Conservation (phyloP, 2,888 invertebrate species). For the Tenodera sinensis region DNA sequence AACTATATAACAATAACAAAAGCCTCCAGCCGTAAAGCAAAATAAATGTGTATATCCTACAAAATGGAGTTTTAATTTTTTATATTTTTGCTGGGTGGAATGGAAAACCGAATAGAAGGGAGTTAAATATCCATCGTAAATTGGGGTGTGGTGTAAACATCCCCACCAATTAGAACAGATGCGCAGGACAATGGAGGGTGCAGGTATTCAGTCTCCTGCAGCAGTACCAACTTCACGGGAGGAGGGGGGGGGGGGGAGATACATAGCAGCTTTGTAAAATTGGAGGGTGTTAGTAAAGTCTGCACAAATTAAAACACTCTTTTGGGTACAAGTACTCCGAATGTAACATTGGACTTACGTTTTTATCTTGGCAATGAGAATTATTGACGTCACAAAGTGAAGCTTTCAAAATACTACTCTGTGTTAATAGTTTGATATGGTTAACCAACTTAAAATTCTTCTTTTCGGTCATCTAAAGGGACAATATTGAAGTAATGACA, state of each 20-base stretch:
- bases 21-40: neutral
- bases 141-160: neutral
- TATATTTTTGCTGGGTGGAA: neutral
- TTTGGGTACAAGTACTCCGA: neutral
- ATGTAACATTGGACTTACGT: neutral
- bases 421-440: too few relatives aligned
- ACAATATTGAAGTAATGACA: too few relatives aligned
- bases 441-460: too few relatives aligned
- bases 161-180: neutral
- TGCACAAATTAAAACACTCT: neutral
- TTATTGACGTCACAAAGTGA: too few relatives aligned
- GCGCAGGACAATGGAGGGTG: neutral
- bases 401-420: too few relatives aligned
- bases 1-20: neutral
- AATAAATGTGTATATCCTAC: neutral
- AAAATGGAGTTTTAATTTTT: neutral
- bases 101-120: neutral
- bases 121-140: neutral
- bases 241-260: neutral
- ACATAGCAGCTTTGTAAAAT: neutral
- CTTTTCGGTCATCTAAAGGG: too few relatives aligned
- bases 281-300: neutral
- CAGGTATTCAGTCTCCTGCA: neutral
- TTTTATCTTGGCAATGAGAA: too few relatives aligned
- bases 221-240: neutral